Conservation (phyloP, 2,888 invertebrate genomes). For the Parnassius smintheus region DNA sequence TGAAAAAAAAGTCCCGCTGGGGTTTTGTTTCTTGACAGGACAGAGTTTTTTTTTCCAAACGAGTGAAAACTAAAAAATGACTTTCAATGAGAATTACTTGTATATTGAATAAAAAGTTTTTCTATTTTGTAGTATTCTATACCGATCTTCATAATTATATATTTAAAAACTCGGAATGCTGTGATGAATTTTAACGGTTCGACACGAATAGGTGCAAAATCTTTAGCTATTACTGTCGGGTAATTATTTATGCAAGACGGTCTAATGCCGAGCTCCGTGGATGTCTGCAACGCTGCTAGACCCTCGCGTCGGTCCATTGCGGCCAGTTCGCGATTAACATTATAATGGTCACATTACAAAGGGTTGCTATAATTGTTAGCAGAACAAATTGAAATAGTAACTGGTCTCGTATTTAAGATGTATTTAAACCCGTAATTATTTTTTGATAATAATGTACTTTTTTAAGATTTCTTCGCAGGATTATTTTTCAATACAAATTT, state of each 20-base stretch:
- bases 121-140: too few relatives aligned
- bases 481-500: too few relatives aligned
- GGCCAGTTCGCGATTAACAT: slow-evolving; percentile 53
- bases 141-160: too few relatives aligned
- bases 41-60: too few relatives aligned
- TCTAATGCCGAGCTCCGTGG: slow-evolving; percentile 57
- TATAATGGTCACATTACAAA: slow-evolving; percentile 51
- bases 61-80: too few relatives aligned
- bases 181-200: slow-evolving; percentile 34
- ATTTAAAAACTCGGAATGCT: too few relatives aligned
- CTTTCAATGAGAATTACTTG: too few relatives aligned
- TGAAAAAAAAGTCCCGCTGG: too few relatives aligned
- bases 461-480: too few relatives aligned
- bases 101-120: too few relatives aligned
- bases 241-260: slow-evolving; percentile 71
- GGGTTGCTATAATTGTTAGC: slow-evolving; percentile 55
- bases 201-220: slow-evolving; percentile 33
- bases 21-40: too few relatives aligned
- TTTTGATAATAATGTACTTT: too few relatives aligned
- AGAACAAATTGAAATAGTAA: slow-evolving; percentile 35
- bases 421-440: not conserved
- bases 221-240: slow-evolving; percentile 34
- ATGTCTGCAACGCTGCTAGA: slow-evolving; percentile 57
- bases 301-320: slow-evolving; percentile 45
- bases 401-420: not conserved